These are phyloP conservation scores for Mus pahari DNA, from an alignment of 2,113 vertebrate genomes.

Conservation along the genomic window DNA sequence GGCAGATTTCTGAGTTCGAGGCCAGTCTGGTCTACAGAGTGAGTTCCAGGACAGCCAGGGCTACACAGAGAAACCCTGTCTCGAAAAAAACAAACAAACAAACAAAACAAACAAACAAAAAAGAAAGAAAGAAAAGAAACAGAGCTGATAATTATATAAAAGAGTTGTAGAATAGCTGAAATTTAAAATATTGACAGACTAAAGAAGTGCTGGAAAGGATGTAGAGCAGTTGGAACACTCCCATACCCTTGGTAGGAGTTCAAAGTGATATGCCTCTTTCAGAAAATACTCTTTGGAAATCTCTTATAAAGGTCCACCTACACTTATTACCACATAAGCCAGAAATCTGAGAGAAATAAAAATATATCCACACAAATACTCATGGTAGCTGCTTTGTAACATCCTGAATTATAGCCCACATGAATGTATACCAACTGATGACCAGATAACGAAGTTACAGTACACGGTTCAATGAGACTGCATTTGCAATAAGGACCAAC, in stretches of 20 bases:
- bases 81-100: no score
- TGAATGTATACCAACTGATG: background rate
- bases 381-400: background rate
- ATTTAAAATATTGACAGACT: background rate
- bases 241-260: no score
- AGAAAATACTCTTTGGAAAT: background rate
- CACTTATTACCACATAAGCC: background rate
- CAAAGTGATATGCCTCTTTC: background rate
- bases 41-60: no score
- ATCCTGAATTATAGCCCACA: conserved; percentile 21
- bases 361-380: background rate
- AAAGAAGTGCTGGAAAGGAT: background rate
- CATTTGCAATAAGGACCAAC: background rate
- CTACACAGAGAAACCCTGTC: no score
- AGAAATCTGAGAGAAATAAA: background rate
- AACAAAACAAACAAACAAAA: no score
- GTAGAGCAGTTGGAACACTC: background rate
- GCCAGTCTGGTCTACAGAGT: no score
- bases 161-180: background rate
- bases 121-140: no score
- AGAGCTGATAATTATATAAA: background rate
- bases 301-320: background rate
- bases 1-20: no score
- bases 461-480: background rate
- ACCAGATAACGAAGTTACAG: background rate